Conservation (phyloP, 2,113 vertebrate species). For the Aspiorhynchus laticeps region DNA sequence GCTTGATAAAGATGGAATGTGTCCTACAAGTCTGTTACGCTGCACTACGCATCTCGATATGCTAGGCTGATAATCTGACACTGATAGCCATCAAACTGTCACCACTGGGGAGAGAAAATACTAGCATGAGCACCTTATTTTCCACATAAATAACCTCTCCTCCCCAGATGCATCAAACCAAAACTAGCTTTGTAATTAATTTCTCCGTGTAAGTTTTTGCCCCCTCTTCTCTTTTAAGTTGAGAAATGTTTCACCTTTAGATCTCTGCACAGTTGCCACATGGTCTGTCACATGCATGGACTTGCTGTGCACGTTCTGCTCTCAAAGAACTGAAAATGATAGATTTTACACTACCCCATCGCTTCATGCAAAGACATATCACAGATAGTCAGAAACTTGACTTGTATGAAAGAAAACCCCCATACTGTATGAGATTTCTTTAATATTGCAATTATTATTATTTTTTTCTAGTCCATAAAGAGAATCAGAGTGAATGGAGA, state of each 20-base stretch:
- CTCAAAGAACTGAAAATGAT: constrained; percentile 25
- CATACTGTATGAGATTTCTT: neutral
- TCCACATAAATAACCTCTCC: constrained; percentile 70
- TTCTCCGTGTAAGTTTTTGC: constrained; percentile 55
- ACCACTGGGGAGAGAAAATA: constrained; percentile 58
- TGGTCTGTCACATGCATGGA: constrained; percentile 25
- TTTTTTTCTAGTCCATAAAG: neutral
- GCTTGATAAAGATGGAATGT: constrained; percentile 74
- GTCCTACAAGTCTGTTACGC: constrained; percentile 67
- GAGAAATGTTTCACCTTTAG: constrained; percentile 64
- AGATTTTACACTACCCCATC: constrained; percentile 17
- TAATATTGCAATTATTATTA: neutral
- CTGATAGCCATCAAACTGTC: constrained; percentile 73
- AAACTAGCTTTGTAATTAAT: constrained; percentile 67
- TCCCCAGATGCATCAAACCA: constrained; percentile 62
- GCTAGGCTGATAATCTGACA: constrained; percentile 71
- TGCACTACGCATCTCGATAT: constrained; percentile 66
- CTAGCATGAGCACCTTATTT: constrained; percentile 53
- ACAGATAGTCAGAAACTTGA: neutral
- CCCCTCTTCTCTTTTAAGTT: constrained; percentile 56
- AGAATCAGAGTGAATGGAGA: neutral
- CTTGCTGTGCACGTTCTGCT: constrained; percentile 39
- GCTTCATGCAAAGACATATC: constrained; percentile 9
- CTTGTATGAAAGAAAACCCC: neutral
- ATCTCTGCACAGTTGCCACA: constrained; percentile 38